phyloP scores from a whole-genome alignment of 2,888 invertebrate species.

The Oscheius onirici region DNA sequence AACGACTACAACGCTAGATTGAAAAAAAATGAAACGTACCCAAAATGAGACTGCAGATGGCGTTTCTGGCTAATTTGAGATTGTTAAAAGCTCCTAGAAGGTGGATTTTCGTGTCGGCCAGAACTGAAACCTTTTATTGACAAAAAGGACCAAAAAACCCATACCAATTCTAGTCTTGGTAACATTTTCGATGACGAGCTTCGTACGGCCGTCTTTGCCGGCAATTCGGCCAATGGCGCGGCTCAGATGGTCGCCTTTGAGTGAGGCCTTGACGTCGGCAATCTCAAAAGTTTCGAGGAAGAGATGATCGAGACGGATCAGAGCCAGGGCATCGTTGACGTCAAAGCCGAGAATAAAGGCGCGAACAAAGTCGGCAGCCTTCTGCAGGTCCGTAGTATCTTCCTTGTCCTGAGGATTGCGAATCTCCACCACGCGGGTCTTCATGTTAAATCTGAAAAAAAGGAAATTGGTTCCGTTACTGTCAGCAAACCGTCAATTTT shows the following conservation, averaged over 20 bases:
- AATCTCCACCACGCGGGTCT: constrained; percentile 88
- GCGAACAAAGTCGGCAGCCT: constrained; percentile 93
- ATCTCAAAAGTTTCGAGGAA: constrained; percentile 94
- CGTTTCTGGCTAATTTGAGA: constrained; percentile 90
- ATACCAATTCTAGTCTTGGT: constrained; percentile 90
- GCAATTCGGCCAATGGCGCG: constrained; percentile 96
- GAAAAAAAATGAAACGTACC: constrained; percentile 74
- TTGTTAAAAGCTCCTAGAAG: constrained; percentile 96
- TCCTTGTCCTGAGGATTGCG: constrained; percentile 79
- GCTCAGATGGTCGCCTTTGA: constrained; percentile 58
- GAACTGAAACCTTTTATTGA: constrained; percentile 75
- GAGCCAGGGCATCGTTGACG: constrained; percentile 86
- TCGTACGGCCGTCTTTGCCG: constrained; percentile 85
- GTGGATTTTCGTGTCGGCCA: constrained; percentile 95
- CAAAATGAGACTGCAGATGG: constrained; percentile 93
- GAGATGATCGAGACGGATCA: constrained; percentile 92
- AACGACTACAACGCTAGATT: too few species aligned
- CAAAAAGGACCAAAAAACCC: neutral
- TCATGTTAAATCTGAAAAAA: constrained; percentile 86
- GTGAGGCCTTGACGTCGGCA: constrained; percentile 56
- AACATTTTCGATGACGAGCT: constrained; percentile 97
- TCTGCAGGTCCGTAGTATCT: constrained; percentile 79
- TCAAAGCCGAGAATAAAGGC: constrained; percentile 96
- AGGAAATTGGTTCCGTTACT: too few species aligned
- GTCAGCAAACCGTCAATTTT: too few species aligned